Evolutionary conservation across 2,888 invertebrate species (phyloP).

Genomic region (Agrypnus murinus): DNA sequence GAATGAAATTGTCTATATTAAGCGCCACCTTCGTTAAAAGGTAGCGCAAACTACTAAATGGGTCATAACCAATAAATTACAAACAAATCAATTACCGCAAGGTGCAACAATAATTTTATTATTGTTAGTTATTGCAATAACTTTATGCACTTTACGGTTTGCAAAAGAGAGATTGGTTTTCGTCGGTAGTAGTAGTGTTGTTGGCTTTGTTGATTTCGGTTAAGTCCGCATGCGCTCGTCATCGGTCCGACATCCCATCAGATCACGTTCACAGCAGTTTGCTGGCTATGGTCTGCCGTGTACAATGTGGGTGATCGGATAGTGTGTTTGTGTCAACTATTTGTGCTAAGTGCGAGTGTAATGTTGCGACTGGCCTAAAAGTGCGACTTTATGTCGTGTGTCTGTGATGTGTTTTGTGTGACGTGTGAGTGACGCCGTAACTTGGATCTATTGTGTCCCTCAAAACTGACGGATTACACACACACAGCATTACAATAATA

Average conservation of each 20-base stretch:
- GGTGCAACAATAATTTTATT: conserved; percentile 12
- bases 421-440: conserved; percentile 47
- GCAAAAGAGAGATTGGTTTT: not conserved
- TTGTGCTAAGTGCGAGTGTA: conserved; percentile 47
- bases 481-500: conserved; percentile 35
- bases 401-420: conserved; percentile 37
- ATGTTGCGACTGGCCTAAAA: conserved; percentile 38
- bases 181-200: not conserved
- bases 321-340: conserved; percentile 44
- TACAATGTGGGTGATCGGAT: conserved; percentile 44
- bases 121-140: not conserved
- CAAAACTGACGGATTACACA: conserved; percentile 44
- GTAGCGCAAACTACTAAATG: conserved; percentile 1
- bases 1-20: not conserved
- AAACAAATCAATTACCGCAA: conserved; percentile 4
- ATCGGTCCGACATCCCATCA: conserved; percentile 26
- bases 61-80: conserved; percentile 5
- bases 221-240: conserved; percentile 19
- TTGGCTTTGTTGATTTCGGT: conserved; percentile 25
- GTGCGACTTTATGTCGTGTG: conserved; percentile 30
- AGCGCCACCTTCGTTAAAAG: not conserved
- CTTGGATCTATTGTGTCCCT: conserved; percentile 31
- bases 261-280: conserved; percentile 43
- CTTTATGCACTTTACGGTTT: conserved; percentile 6
- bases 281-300: conserved; percentile 41